These are phyloP conservation scores for Colletes latitarsis DNA, from an alignment of 1,140 invertebrate species.

Conservation along the genomic window DNA sequence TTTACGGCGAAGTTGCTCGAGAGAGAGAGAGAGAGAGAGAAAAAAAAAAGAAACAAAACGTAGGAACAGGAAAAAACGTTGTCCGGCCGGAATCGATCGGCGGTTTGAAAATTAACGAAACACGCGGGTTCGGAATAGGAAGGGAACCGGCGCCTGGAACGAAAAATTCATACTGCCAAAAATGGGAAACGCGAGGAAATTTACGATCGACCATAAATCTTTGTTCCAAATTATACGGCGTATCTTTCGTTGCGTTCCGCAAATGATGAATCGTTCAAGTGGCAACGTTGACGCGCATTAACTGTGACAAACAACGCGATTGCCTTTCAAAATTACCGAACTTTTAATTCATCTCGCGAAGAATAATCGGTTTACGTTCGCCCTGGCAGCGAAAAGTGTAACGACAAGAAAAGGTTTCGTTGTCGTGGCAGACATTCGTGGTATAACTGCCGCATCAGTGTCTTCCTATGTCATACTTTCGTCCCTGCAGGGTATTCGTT, in stretches of 20 bases:
- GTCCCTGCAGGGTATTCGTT: conserved; percentile 44
- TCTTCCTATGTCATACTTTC: conserved; percentile 40
- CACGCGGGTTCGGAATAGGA: neutral
- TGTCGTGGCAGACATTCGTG: conserved; percentile 30
- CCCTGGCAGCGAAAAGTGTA: conserved; percentile 1
- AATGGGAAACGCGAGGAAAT: conserved; percentile 50
- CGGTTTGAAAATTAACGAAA: neutral
- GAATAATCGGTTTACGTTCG: conserved; percentile 25
- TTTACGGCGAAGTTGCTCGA: neutral
- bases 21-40: no score
- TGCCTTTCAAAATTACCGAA: conserved; percentile 22
- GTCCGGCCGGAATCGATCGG: neutral
- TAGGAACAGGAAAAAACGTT: no score
- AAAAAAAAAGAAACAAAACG: no score
- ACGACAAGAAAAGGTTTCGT: neutral
- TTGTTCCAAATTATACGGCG: conserved; percentile 59
- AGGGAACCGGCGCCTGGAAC: conserved; percentile 8
- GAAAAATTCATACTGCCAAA: conserved; percentile 58
- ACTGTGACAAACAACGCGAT: conserved; percentile 47
- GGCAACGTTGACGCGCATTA: conserved; percentile 49
- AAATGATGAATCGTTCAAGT: conserved; percentile 43
- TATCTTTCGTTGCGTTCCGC: conserved; percentile 54
- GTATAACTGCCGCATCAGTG: conserved; percentile 52
- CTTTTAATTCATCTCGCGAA: conserved; percentile 39
- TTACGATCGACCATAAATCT: conserved; percentile 57